Conservation (phyloP, 2,797 vertebrate species). For the Crocodylus rhombifer region DNA sequence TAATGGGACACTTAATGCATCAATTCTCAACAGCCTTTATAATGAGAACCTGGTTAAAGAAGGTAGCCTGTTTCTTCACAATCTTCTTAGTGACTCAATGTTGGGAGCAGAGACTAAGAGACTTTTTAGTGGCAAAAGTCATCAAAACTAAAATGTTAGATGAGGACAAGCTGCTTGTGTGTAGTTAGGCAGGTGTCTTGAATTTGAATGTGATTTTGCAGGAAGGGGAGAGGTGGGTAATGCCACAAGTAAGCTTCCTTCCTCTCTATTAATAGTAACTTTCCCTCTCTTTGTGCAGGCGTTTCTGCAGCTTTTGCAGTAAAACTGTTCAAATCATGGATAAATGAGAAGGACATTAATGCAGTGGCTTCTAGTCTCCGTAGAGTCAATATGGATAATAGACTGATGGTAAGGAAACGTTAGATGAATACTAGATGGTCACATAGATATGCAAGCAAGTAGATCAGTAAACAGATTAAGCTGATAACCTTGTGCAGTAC, state of each 20-base stretch:
- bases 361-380: slow-evolving; percentile 92
- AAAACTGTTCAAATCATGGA: slow-evolving; percentile 98
- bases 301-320: slow-evolving; percentile 96
- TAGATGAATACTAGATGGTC: background rate
- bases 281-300: slow-evolving; percentile 78
- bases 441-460: background rate
- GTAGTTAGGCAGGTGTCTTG: background rate
- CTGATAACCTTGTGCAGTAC: too few species aligned
- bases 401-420: slow-evolving; percentile 88
- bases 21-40: slow-evolving; percentile 96
- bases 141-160: too few species aligned
- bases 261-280: background rate
- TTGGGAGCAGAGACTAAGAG: background rate
- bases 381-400: slow-evolving; percentile 98
- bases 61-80: slow-evolving; percentile 81
- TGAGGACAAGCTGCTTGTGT: accelerated
- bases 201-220: too few species aligned
- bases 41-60: slow-evolving; percentile 99
- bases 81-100: background rate
- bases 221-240: background rate
- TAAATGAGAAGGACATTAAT: slow-evolving; percentile 96
- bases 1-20: slow-evolving; percentile 92
- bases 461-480: accelerated
- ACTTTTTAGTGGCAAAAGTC: background rate
- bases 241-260: accelerated